These are phyloP conservation scores for Thunnus thynnus DNA, from an alignment of 2,113 vertebrate species.

Conservation along the genomic window DNA sequence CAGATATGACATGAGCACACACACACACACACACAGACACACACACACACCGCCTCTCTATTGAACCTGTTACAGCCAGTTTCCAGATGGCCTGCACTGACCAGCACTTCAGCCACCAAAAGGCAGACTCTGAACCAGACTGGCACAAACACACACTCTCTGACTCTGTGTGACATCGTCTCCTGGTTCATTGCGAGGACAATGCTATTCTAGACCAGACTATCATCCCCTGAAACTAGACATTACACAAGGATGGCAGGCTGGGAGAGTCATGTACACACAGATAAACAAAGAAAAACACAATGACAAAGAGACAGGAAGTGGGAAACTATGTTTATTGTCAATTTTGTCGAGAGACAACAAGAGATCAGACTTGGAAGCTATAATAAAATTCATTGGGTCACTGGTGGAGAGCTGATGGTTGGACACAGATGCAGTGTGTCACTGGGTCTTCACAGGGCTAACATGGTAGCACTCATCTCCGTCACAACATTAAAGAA, in stretches of 20 bases:
- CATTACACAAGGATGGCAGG: slow-evolving; percentile 33
- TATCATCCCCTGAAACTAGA: slow-evolving; percentile 9
- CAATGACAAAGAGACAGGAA: background rate
- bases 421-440: slow-evolving; percentile 42
- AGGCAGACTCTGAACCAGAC: slow-evolving; percentile 34
- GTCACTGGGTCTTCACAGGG: slow-evolving; percentile 2
- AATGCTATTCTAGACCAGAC: slow-evolving; percentile 33
- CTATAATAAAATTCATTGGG: background rate
- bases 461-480: slow-evolving; percentile 18
- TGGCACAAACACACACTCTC: slow-evolving; percentile 34
- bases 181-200: slow-evolving; percentile 12
- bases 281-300: slow-evolving; percentile 20
- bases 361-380: background rate
- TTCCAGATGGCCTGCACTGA: slow-evolving; percentile 44
- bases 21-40: background rate
- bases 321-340: background rate
- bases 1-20: slow-evolving; percentile 27
- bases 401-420: slow-evolving; percentile 1
- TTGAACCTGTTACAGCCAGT: slow-evolving; percentile 20
- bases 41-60: background rate
- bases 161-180: slow-evolving; percentile 17
- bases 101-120: slow-evolving; percentile 34
- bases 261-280: slow-evolving; percentile 26
- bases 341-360: slow-evolving; percentile 5
- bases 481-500: background rate